These are phyloP conservation scores for Drosophila sordidapex DNA, from an alignment of 2,888 invertebrate species.

Conservation along the genomic window DNA sequence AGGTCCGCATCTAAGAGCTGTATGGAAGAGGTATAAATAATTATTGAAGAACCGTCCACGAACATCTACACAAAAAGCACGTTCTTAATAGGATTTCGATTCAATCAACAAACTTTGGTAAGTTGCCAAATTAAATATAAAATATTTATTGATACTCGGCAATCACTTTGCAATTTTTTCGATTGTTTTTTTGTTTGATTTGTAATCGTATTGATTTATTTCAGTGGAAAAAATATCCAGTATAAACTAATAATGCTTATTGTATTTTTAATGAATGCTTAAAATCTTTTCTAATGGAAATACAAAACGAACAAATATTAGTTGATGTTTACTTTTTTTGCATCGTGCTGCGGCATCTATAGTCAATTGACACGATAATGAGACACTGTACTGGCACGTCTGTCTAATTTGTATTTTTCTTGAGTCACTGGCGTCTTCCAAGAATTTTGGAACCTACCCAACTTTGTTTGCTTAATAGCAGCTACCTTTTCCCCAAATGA, in stretches of 20 bases:
- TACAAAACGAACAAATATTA: not conserved
- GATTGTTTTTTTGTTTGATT: not conserved
- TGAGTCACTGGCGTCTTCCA: not conserved
- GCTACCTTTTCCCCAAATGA: not conserved
- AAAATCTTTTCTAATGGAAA: not conserved
- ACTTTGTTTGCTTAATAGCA: not conserved
- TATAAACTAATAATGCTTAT: conserved; percentile 8
- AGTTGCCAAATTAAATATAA: conserved; percentile 10
- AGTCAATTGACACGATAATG: not conserved
- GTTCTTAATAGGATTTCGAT: conserved; percentile 29
- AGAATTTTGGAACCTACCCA: not conserved
- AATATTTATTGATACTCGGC: not conserved
- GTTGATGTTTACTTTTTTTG: not conserved
- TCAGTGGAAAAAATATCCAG: not conserved
- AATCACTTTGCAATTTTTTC: not conserved
- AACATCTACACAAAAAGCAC: conserved; percentile 2
- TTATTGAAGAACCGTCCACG: conserved; percentile 29
- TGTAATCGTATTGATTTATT: not conserved
- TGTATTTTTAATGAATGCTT: not conserved
- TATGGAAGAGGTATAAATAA: not conserved
- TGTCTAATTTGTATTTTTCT: not conserved
- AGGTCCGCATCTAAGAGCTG: conserved; percentile 5
- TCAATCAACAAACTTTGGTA: conserved; percentile 25
- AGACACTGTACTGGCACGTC: not conserved
- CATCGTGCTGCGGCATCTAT: not conserved